Base-by-base conservation (phyloP, 2,113 vertebrate species). In the Charina bottae region DNA sequence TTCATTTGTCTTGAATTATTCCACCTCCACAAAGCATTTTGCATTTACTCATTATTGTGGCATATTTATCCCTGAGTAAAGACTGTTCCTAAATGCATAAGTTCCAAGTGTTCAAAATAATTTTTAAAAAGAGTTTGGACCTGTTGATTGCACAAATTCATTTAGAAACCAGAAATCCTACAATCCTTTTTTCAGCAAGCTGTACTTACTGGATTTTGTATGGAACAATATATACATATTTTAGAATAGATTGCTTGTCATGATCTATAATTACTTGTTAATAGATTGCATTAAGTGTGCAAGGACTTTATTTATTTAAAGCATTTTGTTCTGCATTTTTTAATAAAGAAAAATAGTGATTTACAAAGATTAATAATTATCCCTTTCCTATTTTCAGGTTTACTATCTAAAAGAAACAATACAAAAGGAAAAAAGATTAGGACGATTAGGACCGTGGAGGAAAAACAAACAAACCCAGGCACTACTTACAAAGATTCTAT, bases 11-110 rank as follows among this genome's bases (percentile, higher is more conserved):
- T 23, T 60, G 72, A 89, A 72, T 84, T 83, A 55, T 62, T 83
- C 33, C 33, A 26, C 55, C 42, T 42, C 54, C 26, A 19, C 37
- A 15, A 28, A 54, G 64, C 83, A 89, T 46, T 87, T 33, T 56
- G n/a, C n/a, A 42, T 88, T 88, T 90, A 58, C 54, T 49, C 84
- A 86, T 84, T 88, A 91, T 86, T 90, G 62, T 6, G 62, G 24
- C 58, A 93, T 87, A 24, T 62, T 53, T 54, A 3, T 62, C 37
- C 53, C 84, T 84, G 9, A 56, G 89, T 55, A 60, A 90, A 64
- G 5, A 23, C 21, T 89, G 6, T 15, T 92, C 19, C 21, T 64
- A 56, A 9, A 26, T 53, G 91, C 68, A 24, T 87, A 55, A 28
- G 11, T 53, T 37, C n/a, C n/a, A 37, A 24, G 33, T 19, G 56